phyloP scores from a whole-genome alignment of 2,113 vertebrate genomes.

The Glaucidium brasilianum region DNA sequence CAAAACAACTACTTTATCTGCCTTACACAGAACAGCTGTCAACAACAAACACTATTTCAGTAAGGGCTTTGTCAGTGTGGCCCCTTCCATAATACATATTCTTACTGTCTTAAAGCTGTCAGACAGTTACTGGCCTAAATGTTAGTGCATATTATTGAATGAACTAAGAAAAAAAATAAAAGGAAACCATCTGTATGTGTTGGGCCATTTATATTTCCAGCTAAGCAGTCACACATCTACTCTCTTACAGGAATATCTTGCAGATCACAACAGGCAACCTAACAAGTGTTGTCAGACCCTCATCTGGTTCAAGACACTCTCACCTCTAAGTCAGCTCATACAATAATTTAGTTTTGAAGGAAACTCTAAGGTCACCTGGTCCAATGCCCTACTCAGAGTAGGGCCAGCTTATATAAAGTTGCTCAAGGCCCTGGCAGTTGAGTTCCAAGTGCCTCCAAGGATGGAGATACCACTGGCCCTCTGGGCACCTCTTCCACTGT shows the following conservation, averaged over 20 bases:
- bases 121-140: background rate
- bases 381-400: background rate
- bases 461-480: background rate
- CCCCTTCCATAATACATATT: background rate
- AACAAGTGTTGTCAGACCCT: background rate
- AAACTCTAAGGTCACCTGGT: background rate
- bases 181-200: background rate
- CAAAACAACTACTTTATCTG: background rate
- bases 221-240: background rate
- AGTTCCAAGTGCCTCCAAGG: background rate
- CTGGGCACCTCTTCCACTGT: background rate
- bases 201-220: background rate
- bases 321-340: background rate
- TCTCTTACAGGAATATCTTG: background rate
- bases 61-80: background rate
- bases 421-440: background rate
- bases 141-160: background rate
- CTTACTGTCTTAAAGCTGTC: background rate
- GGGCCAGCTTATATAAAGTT: background rate
- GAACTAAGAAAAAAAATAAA: background rate
- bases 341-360: background rate
- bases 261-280: background rate
- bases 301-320: background rate
- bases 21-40: background rate
- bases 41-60: background rate